These are phyloP conservation scores for Nycticorax nycticorax DNA, from an alignment of 2,113 vertebrate species.

Conservation along the genomic window DNA sequence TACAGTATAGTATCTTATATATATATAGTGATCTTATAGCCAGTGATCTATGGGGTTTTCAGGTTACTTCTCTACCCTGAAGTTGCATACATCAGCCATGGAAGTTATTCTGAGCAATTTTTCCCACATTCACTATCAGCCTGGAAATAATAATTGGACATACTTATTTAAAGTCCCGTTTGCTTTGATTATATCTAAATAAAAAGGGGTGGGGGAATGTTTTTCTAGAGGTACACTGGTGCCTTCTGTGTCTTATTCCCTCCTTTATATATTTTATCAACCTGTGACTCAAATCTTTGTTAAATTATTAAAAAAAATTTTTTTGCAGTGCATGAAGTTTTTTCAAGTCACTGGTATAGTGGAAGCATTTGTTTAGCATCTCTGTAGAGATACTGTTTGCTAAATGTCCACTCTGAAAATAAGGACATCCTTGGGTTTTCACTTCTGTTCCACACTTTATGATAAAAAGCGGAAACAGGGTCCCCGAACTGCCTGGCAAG, in stretches of 20 bases:
- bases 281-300: not conserved
- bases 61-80: not conserved
- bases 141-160: not conserved
- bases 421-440: not conserved
- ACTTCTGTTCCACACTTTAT: not conserved
- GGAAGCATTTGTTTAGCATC: not conserved
- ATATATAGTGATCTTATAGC: not conserved
- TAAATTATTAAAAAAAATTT: not conserved
- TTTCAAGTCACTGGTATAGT: not conserved
- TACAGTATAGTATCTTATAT: too few species aligned
- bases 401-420: not conserved
- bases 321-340: not conserved
- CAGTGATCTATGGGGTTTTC: not conserved
- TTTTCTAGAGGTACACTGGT: not conserved
- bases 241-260: not conserved
- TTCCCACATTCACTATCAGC: not conserved
- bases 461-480: not conserved
- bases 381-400: not conserved
- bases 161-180: not conserved
- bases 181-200: not conserved
- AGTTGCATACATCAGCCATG: not conserved
- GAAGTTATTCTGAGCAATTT: not conserved
- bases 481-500: not conserved
- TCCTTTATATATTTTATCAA: not conserved
- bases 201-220: not conserved